Percentiles rank a stretch among this genome's conserved stretches.
Conservation (phyloP, 2,797 vertebrate genomes). For the Pseudotriccus pelzelni region DNA sequence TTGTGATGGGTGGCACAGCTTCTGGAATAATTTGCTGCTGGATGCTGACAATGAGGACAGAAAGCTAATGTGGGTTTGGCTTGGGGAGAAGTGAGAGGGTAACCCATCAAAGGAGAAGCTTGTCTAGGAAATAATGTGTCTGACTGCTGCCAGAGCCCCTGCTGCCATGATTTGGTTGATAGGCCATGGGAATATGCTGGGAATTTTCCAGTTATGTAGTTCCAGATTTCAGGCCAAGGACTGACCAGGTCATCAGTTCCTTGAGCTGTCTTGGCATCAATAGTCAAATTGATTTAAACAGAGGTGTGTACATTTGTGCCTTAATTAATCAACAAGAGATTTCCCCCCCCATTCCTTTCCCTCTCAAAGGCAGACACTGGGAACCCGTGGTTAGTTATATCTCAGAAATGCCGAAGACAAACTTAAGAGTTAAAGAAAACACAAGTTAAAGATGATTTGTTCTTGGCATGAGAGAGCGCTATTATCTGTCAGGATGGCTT, state of each 20-base stretch:
- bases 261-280: background rate
- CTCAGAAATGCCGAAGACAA: background rate
- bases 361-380: background rate
- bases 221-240: background rate
- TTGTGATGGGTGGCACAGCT: background rate
- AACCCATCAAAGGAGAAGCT: background rate
- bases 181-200: background rate
- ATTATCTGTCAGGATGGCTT: background rate
- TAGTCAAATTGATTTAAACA: background rate
- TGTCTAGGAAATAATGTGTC: background rate
- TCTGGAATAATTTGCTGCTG: background rate
- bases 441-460: background rate
- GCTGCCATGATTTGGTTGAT: background rate
- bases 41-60: background rate
- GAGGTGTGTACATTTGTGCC: background rate
- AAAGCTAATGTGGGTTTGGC: background rate
- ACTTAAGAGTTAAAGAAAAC: background rate
- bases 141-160: background rate
- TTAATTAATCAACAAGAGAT: background rate
- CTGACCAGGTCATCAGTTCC: accelerated
- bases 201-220: background rate
- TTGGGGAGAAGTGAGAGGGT: background rate
- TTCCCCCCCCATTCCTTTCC: background rate
- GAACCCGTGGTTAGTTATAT: background rate
- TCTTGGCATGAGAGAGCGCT: background rate